Evolutionary conservation across 2,113 vertebrate species (phyloP), one percentile per base, ranked within the genome.

Genomic region (Nothobranchius kuhntae): DNA sequence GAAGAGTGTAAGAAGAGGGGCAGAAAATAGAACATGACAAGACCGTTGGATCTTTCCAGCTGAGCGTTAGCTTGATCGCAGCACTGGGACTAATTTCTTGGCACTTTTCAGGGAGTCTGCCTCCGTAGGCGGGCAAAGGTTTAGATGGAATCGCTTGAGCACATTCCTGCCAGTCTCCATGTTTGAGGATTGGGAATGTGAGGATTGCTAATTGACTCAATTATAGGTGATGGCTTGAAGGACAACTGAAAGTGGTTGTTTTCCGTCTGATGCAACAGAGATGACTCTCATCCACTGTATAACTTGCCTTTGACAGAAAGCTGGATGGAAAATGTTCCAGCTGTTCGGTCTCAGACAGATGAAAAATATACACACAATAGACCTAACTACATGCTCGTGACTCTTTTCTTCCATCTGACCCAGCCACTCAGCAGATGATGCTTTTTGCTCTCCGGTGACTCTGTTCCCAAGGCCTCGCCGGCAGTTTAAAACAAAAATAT

Each of bases 71-170:
- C 70, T 85, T 89, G 86, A 91, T 86, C 58, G 78, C 68, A 86
- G 84, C 85, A 45, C 81, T 87, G 87, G 85, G 88, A 87, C 86
- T 90, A 87, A 91, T 91, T 89, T 89, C 87, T 82, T 80, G 66
- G 78, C 75, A 81, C 70, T 86, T 85, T 87, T 75, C 75, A 82
- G 76, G 84, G 67, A 67, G 77, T 65, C 75, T 73, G 81, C 68
- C 78, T 89, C 81, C 75, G 86, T 87, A 81, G 86, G 87, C 68
- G 81, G 87, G 86, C 77, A 71, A 77, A 82, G 80, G 85, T 87
- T 89, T 82, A 80, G 72, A 80, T 68, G 75, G 84, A 83, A 82
- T 77, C 86, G 78, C 75, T 77, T 75, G 57, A 82, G 77, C 77
- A 87, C 71, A 85, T 86, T 84, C 86, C 81, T 79, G 30, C 36